These are phyloP conservation scores for Callipepla squamata DNA, from an alignment of 2,113 vertebrate genomes.

Conservation along the genomic window DNA sequence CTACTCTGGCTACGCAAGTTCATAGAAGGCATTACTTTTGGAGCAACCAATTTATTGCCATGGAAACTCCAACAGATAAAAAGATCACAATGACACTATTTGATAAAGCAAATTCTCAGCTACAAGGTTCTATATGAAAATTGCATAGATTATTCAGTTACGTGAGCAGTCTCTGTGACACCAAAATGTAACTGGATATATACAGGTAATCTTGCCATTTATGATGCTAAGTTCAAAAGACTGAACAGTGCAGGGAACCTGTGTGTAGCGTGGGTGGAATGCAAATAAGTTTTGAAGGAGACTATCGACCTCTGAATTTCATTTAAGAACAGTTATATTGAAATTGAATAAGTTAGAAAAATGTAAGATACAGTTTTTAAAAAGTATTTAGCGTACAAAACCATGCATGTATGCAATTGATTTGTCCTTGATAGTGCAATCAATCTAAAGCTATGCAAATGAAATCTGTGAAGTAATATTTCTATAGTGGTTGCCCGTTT, in stretches of 20 bases:
- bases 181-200: background rate
- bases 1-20: background rate
- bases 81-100: too few species aligned
- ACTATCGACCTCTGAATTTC: background rate
- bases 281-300: background rate
- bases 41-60: too few species aligned
- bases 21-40: too few species aligned
- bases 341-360: background rate
- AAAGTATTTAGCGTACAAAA: background rate
- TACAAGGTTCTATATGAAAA: too few species aligned
- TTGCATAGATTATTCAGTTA: background rate
- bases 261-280: background rate
- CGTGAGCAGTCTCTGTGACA: background rate
- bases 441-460: background rate
- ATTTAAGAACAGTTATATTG: background rate
- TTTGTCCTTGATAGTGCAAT: rapidly evolving
- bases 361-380: background rate
- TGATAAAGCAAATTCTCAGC: too few species aligned
- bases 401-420: background rate
- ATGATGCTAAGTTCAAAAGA: background rate
- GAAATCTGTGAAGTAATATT: background rate
- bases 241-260: background rate
- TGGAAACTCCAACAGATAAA: too few species aligned
- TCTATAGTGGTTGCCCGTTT: background rate
- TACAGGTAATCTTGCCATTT: background rate